Conservation (phyloP, 2,888 invertebrate genomes). For the Parascotia fuliginaria region DNA sequence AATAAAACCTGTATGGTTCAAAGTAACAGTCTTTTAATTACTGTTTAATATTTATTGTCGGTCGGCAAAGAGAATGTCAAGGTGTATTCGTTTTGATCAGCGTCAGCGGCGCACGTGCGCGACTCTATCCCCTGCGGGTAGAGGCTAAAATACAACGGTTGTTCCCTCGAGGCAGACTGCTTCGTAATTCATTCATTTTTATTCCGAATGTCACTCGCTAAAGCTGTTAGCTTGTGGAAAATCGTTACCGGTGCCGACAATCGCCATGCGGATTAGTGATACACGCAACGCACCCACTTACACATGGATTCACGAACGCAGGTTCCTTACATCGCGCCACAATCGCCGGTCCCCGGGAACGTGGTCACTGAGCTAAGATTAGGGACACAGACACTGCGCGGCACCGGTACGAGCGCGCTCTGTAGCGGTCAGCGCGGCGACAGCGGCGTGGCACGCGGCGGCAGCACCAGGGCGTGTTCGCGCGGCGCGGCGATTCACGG, state of each 20-base stretch:
- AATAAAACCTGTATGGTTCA: too few species aligned
- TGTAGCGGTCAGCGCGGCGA: slow-evolving; percentile 10
- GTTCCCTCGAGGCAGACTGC: slow-evolving; percentile 51
- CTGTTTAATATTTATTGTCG: slow-evolving; percentile 51
- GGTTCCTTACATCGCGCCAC: slow-evolving; percentile 83
- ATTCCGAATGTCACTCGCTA: slow-evolving; percentile 62
- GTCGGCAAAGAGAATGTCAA: slow-evolving; percentile 52
- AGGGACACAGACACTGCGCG: slow-evolving; percentile 86
- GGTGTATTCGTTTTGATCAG: slow-evolving; percentile 58
- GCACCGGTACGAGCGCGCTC: slow-evolving; percentile 37
- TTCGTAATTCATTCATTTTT: slow-evolving; percentile 74
- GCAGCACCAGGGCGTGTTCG: slow-evolving; percentile 55
- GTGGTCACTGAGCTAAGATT: slow-evolving; percentile 86
- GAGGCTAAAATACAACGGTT: slow-evolving; percentile 72
- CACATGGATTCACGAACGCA: slow-evolving; percentile 81
- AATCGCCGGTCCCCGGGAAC: slow-evolving; percentile 90
- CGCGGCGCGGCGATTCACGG: slow-evolving; percentile 37
- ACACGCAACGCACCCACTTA: slow-evolving; percentile 80
- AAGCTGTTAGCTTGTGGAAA: slow-evolving; percentile 63
- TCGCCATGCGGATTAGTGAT: slow-evolving; percentile 65
- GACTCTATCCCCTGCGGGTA: slow-evolving; percentile 64
- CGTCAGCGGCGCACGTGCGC: slow-evolving; percentile 75
- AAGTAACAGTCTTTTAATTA: slow-evolving; percentile 40
- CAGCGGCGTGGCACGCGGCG: slow-evolving; percentile 26
- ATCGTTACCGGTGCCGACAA: slow-evolving; percentile 66